Evolutionary conservation across 2,888 invertebrate genomes (phyloP).

Genomic region (Nematopogon swammerdamellus): DNA sequence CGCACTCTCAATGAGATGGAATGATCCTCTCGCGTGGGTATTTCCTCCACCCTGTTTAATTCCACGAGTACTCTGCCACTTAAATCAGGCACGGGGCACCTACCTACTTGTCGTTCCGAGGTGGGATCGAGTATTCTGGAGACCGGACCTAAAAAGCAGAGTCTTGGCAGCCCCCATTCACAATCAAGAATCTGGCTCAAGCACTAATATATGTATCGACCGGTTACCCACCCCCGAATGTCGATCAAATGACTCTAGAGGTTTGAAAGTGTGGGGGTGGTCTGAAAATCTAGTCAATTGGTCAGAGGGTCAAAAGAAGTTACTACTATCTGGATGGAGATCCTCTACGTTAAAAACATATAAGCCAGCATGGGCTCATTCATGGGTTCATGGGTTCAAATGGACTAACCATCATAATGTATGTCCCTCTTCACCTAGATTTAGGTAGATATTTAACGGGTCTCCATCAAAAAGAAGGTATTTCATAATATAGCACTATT

Average conservation of each 20-base stretch:
- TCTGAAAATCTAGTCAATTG: no score
- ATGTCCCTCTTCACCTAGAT: no score
- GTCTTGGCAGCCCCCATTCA: slow-evolving; percentile 5
- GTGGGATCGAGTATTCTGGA: slow-evolving; percentile 16
- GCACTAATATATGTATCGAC: slow-evolving; percentile 8
- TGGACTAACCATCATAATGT: no score
- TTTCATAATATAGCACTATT: slow-evolving; percentile 4
- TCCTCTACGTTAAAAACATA: no score
- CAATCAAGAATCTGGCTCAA: slow-evolving; percentile 6
- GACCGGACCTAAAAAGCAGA: slow-evolving; percentile 12
- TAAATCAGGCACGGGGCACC: slow-evolving; percentile 10
- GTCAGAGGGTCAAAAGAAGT: no score
- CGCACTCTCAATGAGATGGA: slow-evolving; percentile 16
- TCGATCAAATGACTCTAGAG: neutral
- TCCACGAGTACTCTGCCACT: slow-evolving; percentile 11
- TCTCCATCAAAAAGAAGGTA: no score
- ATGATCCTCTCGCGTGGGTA: slow-evolving; percentile 14
- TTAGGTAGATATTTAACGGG: no score
- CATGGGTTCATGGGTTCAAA: no score
- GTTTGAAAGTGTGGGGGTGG: neutral
- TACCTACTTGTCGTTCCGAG: slow-evolving; percentile 11
- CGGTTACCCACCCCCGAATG: neutral
- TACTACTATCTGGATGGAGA: no score
- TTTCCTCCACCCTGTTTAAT: slow-evolving; percentile 19
- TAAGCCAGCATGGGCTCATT: no score